Evolutionary conservation across 2,888 invertebrate genomes (phyloP), one percentile per base, ranked within the genome.

Genomic region (Andrena flavipes): DNA sequence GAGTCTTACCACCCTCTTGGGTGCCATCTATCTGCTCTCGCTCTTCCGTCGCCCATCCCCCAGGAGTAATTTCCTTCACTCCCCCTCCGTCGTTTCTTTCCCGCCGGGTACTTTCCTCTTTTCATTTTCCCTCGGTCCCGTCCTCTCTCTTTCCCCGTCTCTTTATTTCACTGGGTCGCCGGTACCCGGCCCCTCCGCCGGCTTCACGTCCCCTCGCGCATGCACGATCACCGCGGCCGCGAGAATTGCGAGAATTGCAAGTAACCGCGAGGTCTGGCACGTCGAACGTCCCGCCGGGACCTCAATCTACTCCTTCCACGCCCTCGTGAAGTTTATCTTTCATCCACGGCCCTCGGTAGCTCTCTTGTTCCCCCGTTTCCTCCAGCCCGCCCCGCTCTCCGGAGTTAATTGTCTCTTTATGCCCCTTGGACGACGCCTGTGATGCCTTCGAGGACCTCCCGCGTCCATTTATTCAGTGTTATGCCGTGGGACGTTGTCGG

Each of bases 1-100:
- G 82, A 84, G 88, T 80, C 86, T 85, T 90, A 89, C 89, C 90
- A 88, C 90, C 84, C 92, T 88, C 92, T 68, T 86, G 92, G 91
- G 92, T 85, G 89, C 86, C 85, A 92, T 92, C 88, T 87, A 88
- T 92, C 91, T 88, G 60, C 82, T 71, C 87, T 68, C 70, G 75
- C 81, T 76, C 74, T 67, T 73, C 84, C 54, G 56, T 73, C 78
- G 79, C 62, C 76, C 80, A 79, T 80, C 88, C 88, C 88, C 26
- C 73, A 80, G 88, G 88, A 88, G 83, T 88, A 82, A 88, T 87
- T 87, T 87, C 80, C 85, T 85, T 70, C 54, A 54, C 76, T 80
- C 77, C 73, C 80, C 79, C 79, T 49, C 69, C 56, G 10, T 69
- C 84, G 30, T 62, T 69, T 72, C 64, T 71, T 69, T 64, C 67